Base-by-base conservation (phyloP, 2,888 invertebrate species). In the Campoplex capitator region DNA sequence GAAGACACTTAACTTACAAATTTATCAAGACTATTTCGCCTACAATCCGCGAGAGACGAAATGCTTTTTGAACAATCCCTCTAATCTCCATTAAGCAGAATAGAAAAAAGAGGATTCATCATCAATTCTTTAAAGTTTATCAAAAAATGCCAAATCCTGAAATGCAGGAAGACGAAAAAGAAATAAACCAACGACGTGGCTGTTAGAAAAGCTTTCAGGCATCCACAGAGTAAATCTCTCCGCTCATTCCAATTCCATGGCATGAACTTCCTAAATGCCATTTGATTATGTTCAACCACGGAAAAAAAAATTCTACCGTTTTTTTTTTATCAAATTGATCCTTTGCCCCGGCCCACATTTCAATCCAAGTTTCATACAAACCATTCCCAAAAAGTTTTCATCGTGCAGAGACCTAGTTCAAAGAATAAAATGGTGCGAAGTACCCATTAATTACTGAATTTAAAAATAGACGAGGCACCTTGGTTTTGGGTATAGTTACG, bases 181-280 rank as follows among this genome's bases (percentile, higher is more conserved):
- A 65, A 73, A 48, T 16, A 18, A 35, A 48, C n/a, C 28, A 65
- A 80, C 48, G 42, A 16, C n/a, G 48, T 3, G 73, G n/a, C 18
- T 51, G 73, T 35, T 51, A 18, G 62, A n/a, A 71, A 79, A 70
- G 56, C 28, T n/a, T 58, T 35, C 32, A 23, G 28, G 35, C 68
- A 48, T 45, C 32, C 16, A 35, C 48, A 65, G 67, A 48, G 51
- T 45, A 67, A 51, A 54, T 65, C 28, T 73, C 48, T 56, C 28
- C n/a, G 32, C 67, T 85, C 75, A 85, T 85, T 83, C 35, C 48
- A 45, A 84, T 87, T 87, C 75, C 54, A 67, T 75, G 79, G 56
- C 85, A 85, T 82, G 85, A 79, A 74, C 75, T 76, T 58, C 28
- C 80, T 28, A 78, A 75, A 62, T 78, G 65, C 51, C 16, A 38